Percentiles rank a stretch among this genome's conserved stretches.
These are phyloP conservation scores for Siphonodentalium dalli DNA, from an alignment of 2,888 invertebrate genomes.

Conservation along the genomic window DNA sequence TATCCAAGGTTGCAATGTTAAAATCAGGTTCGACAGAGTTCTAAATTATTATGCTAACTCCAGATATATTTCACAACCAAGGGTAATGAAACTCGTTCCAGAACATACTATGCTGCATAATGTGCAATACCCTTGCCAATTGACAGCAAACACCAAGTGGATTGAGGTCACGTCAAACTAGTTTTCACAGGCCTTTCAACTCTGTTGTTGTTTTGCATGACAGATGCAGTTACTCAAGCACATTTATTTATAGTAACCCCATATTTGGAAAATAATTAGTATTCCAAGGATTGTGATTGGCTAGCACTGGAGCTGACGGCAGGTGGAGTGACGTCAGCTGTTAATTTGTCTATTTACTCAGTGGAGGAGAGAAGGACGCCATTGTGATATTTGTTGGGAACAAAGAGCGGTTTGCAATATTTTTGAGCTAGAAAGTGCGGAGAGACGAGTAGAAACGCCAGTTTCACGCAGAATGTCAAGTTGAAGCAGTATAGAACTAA, in stretches of 20 bases:
- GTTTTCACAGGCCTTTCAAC: too few relatives aligned
- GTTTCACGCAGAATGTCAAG: background rate
- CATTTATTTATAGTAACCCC: constrained; percentile 29
- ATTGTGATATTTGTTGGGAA: constrained; percentile 10
- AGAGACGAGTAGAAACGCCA: constrained; percentile 6
- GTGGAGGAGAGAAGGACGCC: constrained; percentile 19
- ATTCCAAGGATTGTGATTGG: constrained; percentile 25
- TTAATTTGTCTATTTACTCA: constrained; percentile 10
- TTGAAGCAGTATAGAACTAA: background rate
- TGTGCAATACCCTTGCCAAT: too few relatives aligned
- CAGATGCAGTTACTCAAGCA: too few relatives aligned
- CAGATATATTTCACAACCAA: too few relatives aligned
- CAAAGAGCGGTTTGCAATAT: constrained; percentile 21
- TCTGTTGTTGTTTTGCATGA: too few relatives aligned
- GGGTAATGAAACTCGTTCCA: too few relatives aligned
- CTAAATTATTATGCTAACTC: too few relatives aligned
- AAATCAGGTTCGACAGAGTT: too few relatives aligned
- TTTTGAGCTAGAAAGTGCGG: constrained; percentile 10
- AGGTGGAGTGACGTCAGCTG: constrained; percentile 30
- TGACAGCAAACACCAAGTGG: too few relatives aligned
- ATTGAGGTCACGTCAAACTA: too few relatives aligned
- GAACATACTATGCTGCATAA: too few relatives aligned
- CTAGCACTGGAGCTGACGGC: constrained; percentile 8
- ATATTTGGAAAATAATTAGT: constrained; percentile 24
- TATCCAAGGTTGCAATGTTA: too few relatives aligned